These are phyloP conservation scores for Branchellion lobata DNA, from an alignment of 2,888 invertebrate species.

Conservation along the genomic window DNA sequence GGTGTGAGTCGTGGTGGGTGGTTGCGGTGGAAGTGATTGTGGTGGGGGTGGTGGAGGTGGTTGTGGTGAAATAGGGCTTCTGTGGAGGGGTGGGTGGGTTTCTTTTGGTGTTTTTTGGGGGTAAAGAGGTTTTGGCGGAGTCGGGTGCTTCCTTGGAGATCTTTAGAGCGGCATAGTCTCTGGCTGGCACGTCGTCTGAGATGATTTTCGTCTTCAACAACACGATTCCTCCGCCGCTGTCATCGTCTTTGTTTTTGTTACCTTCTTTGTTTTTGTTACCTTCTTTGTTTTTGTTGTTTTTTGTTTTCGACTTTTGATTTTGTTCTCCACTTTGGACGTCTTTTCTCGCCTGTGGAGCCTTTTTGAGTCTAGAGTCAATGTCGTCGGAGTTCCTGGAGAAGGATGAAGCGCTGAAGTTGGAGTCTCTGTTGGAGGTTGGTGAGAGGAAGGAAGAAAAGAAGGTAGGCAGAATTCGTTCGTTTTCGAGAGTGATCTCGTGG, in stretches of 20 bases:
- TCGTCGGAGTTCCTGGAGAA: neutral
- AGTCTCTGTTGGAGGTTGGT: neutral
- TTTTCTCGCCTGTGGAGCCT: neutral
- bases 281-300: neutral
- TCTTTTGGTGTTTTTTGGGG: neutral
- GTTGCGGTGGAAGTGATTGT: too few relatives aligned
- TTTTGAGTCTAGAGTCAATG: too few relatives aligned
- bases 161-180: slow-evolving; percentile 17
- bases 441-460: neutral
- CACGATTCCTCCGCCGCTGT: neutral
- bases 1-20: neutral
- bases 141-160: too few relatives aligned
- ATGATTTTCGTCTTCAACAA: slow-evolving; percentile 30
- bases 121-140: too few relatives aligned
- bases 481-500: slow-evolving; percentile 28
- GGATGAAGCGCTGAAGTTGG: neutral
- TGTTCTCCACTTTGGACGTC: neutral
- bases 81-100: neutral
- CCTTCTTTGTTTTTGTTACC: neutral
- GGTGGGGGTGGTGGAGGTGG: too few relatives aligned
- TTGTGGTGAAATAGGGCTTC: too few relatives aligned
- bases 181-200: slow-evolving; percentile 36
- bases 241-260: slow-evolving; percentile 4
- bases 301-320: slow-evolving; percentile 23
- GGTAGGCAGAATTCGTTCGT: slow-evolving; percentile 1